These are phyloP conservation scores for Psix sp. DNA, from an alignment of 1,140 invertebrate species.

Conservation along the genomic window DNA sequence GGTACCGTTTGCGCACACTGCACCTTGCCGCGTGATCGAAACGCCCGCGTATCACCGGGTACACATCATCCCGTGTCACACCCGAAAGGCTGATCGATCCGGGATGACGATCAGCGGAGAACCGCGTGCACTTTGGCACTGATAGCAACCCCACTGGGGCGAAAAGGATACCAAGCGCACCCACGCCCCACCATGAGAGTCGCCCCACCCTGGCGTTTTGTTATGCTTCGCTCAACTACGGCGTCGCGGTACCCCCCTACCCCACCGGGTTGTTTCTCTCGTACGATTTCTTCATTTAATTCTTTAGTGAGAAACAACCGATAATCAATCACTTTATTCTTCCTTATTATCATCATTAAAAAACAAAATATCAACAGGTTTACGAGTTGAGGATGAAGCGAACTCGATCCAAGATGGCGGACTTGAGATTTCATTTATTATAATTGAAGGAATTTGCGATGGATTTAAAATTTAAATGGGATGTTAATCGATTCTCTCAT, in stretches of 20 bases:
- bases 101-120: slow-evolving; percentile 15
- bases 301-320: slow-evolving; percentile 24
- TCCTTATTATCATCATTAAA: slow-evolving; percentile 12
- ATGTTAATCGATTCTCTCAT: no score
- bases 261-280: slow-evolving; percentile 17
- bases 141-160: slow-evolving; percentile 41
- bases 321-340: slow-evolving; percentile 17
- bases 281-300: slow-evolving; percentile 23
- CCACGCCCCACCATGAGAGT: slow-evolving; percentile 10
- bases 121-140: slow-evolving; percentile 66
- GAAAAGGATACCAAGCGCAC: slow-evolving; percentile 9
- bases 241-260: slow-evolving; percentile 13
- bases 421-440: no score
- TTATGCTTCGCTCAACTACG: slow-evolving; percentile 35
- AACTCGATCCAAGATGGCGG: no score
- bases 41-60: slow-evolving; percentile 19
- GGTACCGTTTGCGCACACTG: slow-evolving; percentile 46
- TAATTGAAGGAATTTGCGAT: no score
- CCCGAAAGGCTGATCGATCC: slow-evolving; percentile 5
- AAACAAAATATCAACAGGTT: no score
- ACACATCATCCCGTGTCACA: slow-evolving; percentile 19
- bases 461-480: no score
- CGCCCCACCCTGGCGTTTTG: slow-evolving; percentile 40
- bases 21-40: slow-evolving; percentile 39
- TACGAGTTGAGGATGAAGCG: no score